These are phyloP conservation scores for Stegana nigrithorax DNA, from an alignment of 2,888 invertebrate genomes.

Conservation along the genomic window DNA sequence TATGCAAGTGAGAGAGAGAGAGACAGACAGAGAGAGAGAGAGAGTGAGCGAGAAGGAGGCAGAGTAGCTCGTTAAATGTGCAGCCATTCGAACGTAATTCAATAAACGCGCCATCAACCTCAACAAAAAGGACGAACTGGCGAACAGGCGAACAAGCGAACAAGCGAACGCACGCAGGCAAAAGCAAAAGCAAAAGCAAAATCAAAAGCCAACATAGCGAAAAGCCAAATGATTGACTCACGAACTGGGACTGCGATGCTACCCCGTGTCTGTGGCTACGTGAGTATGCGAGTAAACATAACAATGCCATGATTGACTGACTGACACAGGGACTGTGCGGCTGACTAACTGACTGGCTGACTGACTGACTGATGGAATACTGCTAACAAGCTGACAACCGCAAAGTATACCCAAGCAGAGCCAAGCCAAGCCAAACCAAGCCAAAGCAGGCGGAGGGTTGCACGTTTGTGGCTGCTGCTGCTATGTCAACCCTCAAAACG, in stretches of 20 bases:
- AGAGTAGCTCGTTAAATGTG: constrained; percentile 60
- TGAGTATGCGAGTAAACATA: constrained; percentile 37
- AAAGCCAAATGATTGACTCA: neutral
- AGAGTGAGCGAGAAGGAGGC: constrained; percentile 3
- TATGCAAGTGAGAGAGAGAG: neutral
- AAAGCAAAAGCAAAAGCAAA: too few species aligned
- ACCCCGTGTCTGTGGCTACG: constrained; percentile 12
- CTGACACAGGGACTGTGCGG: constrained; percentile 47
- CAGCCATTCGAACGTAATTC: constrained; percentile 65
- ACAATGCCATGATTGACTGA: too few species aligned
- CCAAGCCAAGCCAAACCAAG: too few species aligned
- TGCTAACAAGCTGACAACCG: constrained; percentile 60
- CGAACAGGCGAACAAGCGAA: neutral
- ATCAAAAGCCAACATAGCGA: too few species aligned
- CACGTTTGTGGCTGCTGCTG: constrained; percentile 50
- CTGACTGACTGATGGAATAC: constrained; percentile 59
- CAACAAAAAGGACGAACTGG: neutral
- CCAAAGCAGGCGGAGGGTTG: constrained; percentile 50
- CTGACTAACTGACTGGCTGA: constrained; percentile 46
- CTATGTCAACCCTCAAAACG: too few species aligned
- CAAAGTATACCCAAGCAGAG: constrained; percentile 37
- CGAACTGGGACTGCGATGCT: constrained; percentile 5
- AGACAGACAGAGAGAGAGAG: too few species aligned
- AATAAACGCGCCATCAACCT: constrained; percentile 62
- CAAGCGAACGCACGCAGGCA: too few species aligned